Evolutionary conservation across 2,888 invertebrate genomes (phyloP).

Genomic region (Ormia ochracea): DNA sequence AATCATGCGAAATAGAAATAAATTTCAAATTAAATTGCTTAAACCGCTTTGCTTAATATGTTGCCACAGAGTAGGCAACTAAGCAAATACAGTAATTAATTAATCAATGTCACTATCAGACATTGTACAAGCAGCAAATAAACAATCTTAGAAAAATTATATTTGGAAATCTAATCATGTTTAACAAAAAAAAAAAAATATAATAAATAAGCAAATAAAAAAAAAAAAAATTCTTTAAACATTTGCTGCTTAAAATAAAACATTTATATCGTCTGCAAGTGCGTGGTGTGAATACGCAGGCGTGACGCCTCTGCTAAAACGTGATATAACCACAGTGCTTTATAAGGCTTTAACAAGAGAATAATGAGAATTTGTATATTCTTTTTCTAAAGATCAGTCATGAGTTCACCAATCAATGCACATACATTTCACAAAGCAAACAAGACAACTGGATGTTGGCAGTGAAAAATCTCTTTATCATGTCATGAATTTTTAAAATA

Average conservation of each 20-base stretch:
- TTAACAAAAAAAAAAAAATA: constrained; percentile 17
- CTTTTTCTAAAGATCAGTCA: constrained; percentile 63
- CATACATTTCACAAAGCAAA: constrained; percentile 18
- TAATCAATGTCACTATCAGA: constrained; percentile 62
- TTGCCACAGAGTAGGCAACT: constrained; percentile 1
- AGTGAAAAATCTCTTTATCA: constrained; percentile 63
- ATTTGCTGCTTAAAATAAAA: constrained; percentile 13
- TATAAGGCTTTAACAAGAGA: constrained; percentile 21
- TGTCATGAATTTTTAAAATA: constrained; percentile 62
- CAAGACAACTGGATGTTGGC: constrained; percentile 41
- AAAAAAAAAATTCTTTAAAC: constrained; percentile 17
- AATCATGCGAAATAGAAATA: constrained; percentile 37
- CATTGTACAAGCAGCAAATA: constrained; percentile 60
- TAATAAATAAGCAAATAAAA: not conserved
- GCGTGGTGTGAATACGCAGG: constrained; percentile 61
- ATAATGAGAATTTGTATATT: not conserved
- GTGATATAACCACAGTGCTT: constrained; percentile 29
- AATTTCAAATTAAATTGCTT: constrained; percentile 46
- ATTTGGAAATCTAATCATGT: constrained; percentile 51
- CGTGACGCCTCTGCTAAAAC: constrained; percentile 58
- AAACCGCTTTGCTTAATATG: constrained; percentile 13
- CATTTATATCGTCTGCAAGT: constrained; percentile 33
- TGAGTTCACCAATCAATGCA: constrained; percentile 64
- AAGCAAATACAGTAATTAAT: constrained; percentile 49
- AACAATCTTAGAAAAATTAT: constrained; percentile 42